Conservation (phyloP, 1,140 invertebrate genomes). For the Drosophila miranda region DNA sequence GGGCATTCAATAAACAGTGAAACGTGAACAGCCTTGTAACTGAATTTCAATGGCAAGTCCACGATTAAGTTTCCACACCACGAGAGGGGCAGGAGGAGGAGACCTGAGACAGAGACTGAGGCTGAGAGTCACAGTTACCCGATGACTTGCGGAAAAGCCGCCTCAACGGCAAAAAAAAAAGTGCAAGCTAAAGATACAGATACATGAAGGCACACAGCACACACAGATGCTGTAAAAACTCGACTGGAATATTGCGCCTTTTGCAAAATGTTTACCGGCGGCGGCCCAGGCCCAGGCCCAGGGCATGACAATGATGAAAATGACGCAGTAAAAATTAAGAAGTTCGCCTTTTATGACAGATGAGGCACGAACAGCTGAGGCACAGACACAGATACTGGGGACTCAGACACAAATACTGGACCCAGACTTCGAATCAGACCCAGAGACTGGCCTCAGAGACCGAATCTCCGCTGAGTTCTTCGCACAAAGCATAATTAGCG, state of each 20-base stretch:
- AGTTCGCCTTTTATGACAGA: constrained; percentile 82
- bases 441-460: too few species aligned
- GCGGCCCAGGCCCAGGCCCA: constrained; percentile 26
- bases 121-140: constrained; percentile 69
- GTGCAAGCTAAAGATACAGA: constrained; percentile 61
- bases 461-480: constrained; percentile 41
- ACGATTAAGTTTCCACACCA: constrained; percentile 73
- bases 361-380: constrained; percentile 79
- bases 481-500: constrained; percentile 74
- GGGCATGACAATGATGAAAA: constrained; percentile 81
- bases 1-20: constrained; percentile 67
- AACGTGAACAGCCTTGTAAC: constrained; percentile 80
- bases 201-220: constrained; percentile 24
- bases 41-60: constrained; percentile 82
- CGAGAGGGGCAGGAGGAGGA: constrained; percentile 5
- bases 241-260: constrained; percentile 46
- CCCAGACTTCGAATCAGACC: too few species aligned
- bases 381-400: neutral
- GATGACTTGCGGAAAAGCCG: constrained; percentile 81
- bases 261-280: constrained; percentile 52
- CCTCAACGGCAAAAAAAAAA: constrained; percentile 46
- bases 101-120: constrained; percentile 54
- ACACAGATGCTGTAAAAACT: constrained; percentile 63
- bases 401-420: too few species aligned
- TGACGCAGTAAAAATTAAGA: constrained; percentile 82